phyloP scores from a whole-genome alignment of 2,113 vertebrate genomes.

The Saguinus imperator region DNA sequence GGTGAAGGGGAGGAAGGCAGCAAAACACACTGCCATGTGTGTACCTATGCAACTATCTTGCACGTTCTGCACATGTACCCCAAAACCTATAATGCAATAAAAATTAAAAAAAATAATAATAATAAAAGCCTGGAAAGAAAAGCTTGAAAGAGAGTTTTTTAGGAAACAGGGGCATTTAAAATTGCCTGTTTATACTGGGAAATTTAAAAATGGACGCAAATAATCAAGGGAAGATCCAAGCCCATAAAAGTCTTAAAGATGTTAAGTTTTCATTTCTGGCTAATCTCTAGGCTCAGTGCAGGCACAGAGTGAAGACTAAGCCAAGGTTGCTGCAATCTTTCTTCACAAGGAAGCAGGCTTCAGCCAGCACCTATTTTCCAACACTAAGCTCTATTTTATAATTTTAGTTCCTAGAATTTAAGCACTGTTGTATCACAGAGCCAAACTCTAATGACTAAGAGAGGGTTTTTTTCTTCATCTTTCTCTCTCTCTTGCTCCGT shows the following conservation, averaged over 20 bases:
- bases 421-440: neutral
- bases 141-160: neutral
- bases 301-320: neutral
- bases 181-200: neutral
- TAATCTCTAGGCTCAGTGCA: neutral
- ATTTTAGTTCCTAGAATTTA: neutral
- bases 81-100: too few species aligned
- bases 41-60: too few species aligned
- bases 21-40: too few species aligned
- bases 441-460: neutral
- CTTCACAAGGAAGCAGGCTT: neutral
- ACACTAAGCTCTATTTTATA: neutral
- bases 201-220: neutral
- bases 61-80: too few species aligned
- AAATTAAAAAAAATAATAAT: too few species aligned
- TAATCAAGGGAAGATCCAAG: neutral
- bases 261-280: neutral
- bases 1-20: too few species aligned
- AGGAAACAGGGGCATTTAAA: neutral
- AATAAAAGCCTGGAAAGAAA: neutral
- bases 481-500: neutral
- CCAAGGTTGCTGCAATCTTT: neutral
- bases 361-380: neutral
- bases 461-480: neutral
- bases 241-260: neutral